A percentile compares a stretch with the other conserved stretches of the same genome.
These are phyloP conservation scores for Heterodera carotae DNA, from an alignment of 1,140 invertebrate genomes.

Conservation along the genomic window DNA sequence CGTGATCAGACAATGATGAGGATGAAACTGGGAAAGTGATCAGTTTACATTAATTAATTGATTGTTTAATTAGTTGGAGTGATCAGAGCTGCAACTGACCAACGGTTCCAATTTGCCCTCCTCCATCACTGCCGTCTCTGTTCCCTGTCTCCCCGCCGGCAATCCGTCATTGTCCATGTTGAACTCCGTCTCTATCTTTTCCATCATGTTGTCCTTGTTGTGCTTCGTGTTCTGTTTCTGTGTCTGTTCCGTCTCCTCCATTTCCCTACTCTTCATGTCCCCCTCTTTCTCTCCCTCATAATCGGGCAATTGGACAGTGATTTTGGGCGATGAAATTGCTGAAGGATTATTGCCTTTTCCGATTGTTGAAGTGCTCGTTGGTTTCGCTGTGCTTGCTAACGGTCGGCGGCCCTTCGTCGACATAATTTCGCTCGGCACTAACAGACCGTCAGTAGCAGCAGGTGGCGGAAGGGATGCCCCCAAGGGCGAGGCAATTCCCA, in stretches of 20 bases:
- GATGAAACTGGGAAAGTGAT: too few species aligned
- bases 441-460: background rate
- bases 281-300: slow-evolving; percentile 10
- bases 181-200: slow-evolving; percentile 44
- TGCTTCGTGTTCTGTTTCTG: too few species aligned
- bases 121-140: background rate
- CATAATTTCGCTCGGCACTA: background rate
- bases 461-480: background rate
- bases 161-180: slow-evolving; percentile 33
- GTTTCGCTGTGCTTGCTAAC: background rate
- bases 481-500: background rate
- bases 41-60: too few species aligned
- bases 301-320: slow-evolving; percentile 39
- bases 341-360: background rate
- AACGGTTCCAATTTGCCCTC: slow-evolving; percentile 10
- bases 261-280: background rate
- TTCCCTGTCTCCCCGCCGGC: background rate
- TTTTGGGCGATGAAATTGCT: slow-evolving; percentile 31
- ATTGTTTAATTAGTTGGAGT: too few species aligned
- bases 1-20: too few species aligned
- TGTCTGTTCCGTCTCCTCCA: background rate
- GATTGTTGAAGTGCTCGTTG: background rate
- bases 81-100: slow-evolving; percentile 16
- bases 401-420: background rate
- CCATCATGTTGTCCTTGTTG: slow-evolving; percentile 7